phyloP scores from a whole-genome alignment of 2,888 invertebrate species.

The Megastigmus dorsalis region DNA sequence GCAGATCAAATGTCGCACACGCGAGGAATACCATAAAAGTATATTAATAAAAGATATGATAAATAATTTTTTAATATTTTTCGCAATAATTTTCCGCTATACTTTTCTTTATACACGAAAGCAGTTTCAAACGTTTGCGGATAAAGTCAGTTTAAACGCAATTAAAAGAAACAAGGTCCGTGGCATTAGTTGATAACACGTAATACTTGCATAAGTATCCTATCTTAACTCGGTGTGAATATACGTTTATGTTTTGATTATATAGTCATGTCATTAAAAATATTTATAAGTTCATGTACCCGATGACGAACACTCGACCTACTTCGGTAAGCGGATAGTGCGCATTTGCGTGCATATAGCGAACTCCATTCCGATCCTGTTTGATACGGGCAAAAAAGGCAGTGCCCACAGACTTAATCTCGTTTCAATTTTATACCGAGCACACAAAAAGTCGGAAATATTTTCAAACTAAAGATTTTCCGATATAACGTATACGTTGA shows the following conservation, averaged over 20 bases:
- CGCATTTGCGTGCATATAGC: conserved; percentile 12
- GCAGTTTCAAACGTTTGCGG: neutral
- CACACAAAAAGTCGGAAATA: neutral
- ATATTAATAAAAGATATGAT: too few relatives aligned
- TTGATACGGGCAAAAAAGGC: neutral
- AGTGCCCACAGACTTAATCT: conserved; percentile 16
- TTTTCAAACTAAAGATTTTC: too few relatives aligned
- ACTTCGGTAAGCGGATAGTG: conserved; percentile 10
- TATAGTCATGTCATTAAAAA: conserved; percentile 17
- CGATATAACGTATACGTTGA: too few relatives aligned
- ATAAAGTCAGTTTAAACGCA: neutral
- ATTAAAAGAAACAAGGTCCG: neutral
- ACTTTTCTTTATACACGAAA: too few relatives aligned
- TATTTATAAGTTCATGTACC: conserved; percentile 34
- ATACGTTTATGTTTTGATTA: neutral
- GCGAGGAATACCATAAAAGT: too few relatives aligned
- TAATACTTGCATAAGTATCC: too few relatives aligned
- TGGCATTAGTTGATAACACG: too few relatives aligned
- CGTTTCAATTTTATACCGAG: conserved; percentile 4
- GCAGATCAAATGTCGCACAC: too few relatives aligned
- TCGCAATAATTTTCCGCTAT: too few relatives aligned
- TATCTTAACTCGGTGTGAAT: too few relatives aligned
- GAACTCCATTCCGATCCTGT: conserved; percentile 8
- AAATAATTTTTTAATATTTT: too few relatives aligned
- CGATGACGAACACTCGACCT: conserved; percentile 36